Conservation (phyloP, 1,140 invertebrate genomes). For the Heliconius melpomene region DNA sequence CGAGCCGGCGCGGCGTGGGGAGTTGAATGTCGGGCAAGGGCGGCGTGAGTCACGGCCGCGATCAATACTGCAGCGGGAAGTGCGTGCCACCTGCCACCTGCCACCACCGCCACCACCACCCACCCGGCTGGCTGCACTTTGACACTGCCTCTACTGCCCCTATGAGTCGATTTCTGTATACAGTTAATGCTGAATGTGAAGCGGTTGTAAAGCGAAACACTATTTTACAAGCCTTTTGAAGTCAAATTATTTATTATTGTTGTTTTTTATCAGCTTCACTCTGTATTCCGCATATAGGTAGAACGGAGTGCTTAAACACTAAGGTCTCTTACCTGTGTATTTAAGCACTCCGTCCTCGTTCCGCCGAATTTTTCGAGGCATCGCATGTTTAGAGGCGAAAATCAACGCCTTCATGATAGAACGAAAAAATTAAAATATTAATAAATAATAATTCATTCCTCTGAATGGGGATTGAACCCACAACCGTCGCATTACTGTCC, state of each 20-base stretch:
- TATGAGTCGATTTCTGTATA: slow-evolving; percentile 35
- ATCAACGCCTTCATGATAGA: no score
- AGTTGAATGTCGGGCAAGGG: slow-evolving; percentile 73
- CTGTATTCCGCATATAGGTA: not conserved
- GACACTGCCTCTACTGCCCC: slow-evolving; percentile 48
- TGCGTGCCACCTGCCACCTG: slow-evolving; percentile 50
- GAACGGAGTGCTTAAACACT: no score
- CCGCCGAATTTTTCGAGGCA: no score
- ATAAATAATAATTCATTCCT: no score
- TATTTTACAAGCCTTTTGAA: not conserved
- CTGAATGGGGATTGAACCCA: no score
- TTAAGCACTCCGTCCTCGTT: not conserved
- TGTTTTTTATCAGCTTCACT: not conserved
- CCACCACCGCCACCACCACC: slow-evolving; percentile 31
- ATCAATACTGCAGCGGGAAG: slow-evolving; percentile 73
- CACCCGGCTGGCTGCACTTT: slow-evolving; percentile 39
- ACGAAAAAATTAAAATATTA: no score
- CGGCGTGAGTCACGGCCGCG: slow-evolving; percentile 75
- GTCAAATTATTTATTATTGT: not conserved
- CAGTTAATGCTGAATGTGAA: not conserved
- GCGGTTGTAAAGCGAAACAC: not conserved
- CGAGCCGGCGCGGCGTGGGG: slow-evolving; percentile 41
- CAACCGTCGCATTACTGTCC: no score
- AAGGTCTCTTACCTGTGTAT: not conserved
- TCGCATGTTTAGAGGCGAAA: no score